Percentiles rank a stretch among this genome's conserved stretches.
phyloP scores from a whole-genome alignment of 2,888 invertebrate genomes.

The Scrobipalpa costella region DNA sequence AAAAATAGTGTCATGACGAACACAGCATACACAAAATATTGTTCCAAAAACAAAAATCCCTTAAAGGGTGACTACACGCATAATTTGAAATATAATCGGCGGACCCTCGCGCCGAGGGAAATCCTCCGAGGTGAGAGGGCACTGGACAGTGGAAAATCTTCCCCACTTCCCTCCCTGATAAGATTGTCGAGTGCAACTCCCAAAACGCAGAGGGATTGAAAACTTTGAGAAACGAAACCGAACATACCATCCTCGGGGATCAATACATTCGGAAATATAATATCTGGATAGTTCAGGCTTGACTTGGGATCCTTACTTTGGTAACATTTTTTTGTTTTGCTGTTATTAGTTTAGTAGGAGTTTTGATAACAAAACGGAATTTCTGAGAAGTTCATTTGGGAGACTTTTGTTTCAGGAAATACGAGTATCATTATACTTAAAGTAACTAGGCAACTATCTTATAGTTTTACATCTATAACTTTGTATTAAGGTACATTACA shows the following conservation, averaged over 20 bases:
- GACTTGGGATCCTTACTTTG: constrained; percentile 56
- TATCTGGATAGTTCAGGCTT: constrained; percentile 69
- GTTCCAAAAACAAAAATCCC: constrained; percentile 57
- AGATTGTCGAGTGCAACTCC: constrained; percentile 81
- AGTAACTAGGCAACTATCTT: background rate
- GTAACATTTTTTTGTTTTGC: constrained; percentile 52
- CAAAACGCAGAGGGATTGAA: constrained; percentile 79
- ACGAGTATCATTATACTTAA: background rate
- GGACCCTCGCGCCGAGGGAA: constrained; percentile 63
- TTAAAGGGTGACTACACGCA: constrained; percentile 64
- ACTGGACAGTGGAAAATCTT: constrained; percentile 77
- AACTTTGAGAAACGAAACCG: constrained; percentile 77
- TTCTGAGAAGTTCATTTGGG: constrained; percentile 1
- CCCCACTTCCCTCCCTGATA: constrained; percentile 69
- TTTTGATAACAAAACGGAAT: constrained; percentile 23
- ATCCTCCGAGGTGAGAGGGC: constrained; percentile 74
- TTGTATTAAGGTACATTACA: no score
- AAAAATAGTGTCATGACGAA: no score
- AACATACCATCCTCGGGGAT: constrained; percentile 74
- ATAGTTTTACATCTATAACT: background rate
- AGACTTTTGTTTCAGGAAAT: background rate
- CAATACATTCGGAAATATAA: constrained; percentile 78
- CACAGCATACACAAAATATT: constrained; percentile 27
- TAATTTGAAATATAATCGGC: constrained; percentile 75
- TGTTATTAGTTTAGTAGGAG: constrained; percentile 52